Evolutionary conservation across 2,888 invertebrate species (phyloP).

Genomic region (Thymelicus acteon): DNA sequence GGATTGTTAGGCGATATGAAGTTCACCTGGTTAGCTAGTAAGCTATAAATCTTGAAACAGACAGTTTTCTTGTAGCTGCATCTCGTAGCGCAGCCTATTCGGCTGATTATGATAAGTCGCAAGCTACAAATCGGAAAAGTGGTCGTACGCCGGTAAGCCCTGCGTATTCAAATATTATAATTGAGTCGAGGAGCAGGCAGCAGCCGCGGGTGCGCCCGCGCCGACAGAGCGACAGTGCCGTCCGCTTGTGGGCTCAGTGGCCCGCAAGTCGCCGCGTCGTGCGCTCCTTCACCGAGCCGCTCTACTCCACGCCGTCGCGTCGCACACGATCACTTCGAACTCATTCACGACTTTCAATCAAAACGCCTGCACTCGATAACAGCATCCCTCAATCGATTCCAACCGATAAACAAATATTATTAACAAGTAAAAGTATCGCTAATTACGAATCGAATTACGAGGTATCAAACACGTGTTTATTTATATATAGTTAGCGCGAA

Average conservation of each 20-base stretch:
- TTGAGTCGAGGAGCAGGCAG: conserved; percentile 64
- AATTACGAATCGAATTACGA: conserved; percentile 55
- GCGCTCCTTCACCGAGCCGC: conserved; percentile 70
- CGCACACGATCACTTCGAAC: conserved; percentile 67
- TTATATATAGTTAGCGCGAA: conserved; percentile 76
- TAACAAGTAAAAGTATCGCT: conserved; percentile 39
- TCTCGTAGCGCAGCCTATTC: background rate
- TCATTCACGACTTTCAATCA: conserved; percentile 53
- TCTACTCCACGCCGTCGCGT: conserved; percentile 54
- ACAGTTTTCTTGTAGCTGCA: background rate
- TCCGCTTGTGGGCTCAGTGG: conserved; percentile 70
- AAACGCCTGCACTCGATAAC: conserved; percentile 25
- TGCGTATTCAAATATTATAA: conserved; percentile 70
- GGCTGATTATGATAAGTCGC: conserved; percentile 17
- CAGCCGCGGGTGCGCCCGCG: conserved; percentile 26
- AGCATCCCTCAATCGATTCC: conserved; percentile 20
- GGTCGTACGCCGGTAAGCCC: conserved; percentile 57
- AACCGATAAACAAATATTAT: conserved; percentile 38
- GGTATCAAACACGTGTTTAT: conserved; percentile 74
- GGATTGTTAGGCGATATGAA: no score
- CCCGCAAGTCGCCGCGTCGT: conserved; percentile 76
- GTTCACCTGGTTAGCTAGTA: no score
- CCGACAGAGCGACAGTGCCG: no score
- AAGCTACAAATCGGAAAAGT: conserved; percentile 62
- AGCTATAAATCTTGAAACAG: conserved; percentile 1